A percentile compares a stretch with the other conserved stretches of the same genome.
Evolutionary conservation across 2,797 vertebrate species (phyloP).

Genomic region (Enteromius paludinosus): DNA sequence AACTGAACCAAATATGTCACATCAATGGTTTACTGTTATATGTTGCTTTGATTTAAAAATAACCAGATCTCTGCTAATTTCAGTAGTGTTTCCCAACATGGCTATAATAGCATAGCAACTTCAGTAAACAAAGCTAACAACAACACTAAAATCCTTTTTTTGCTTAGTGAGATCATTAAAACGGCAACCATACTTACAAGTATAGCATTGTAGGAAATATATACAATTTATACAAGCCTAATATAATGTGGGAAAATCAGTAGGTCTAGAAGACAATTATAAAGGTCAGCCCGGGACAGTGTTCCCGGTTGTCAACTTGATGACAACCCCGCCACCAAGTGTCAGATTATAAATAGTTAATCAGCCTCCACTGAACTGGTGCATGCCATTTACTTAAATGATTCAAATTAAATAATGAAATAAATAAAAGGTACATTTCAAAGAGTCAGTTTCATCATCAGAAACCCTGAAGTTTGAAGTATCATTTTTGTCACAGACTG

Average conservation of each 20-base stretch:
- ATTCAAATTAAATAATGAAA: conserved; percentile 65
- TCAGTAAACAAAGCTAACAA: neutral
- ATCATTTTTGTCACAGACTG: conserved; percentile 69
- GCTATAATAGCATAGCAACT: neutral
- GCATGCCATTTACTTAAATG: conserved; percentile 77
- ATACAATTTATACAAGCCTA: neutral
- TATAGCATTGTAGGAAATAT: neutral
- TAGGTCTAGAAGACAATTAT: neutral
- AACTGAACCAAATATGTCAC: neutral
- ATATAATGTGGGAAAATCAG: neutral
- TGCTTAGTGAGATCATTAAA: neutral
- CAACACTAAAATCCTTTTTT: neutral
- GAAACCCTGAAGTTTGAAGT: conserved; percentile 49
- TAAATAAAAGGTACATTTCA: conserved; percentile 76
- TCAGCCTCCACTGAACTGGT: conserved; percentile 64
- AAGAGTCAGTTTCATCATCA: conserved; percentile 66
- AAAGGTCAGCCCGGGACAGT: neutral
- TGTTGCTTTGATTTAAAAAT: neutral
- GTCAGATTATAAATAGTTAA: conserved; percentile 33
- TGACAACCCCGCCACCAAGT: neutral
- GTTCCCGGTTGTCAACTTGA: neutral
- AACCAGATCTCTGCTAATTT: neutral
- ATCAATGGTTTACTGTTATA: neutral
- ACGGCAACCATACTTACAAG: neutral
- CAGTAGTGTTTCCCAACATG: neutral